phyloP scores from a whole-genome alignment of 2,113 vertebrate genomes.

The Myrmecophaga tridactyla region DNA sequence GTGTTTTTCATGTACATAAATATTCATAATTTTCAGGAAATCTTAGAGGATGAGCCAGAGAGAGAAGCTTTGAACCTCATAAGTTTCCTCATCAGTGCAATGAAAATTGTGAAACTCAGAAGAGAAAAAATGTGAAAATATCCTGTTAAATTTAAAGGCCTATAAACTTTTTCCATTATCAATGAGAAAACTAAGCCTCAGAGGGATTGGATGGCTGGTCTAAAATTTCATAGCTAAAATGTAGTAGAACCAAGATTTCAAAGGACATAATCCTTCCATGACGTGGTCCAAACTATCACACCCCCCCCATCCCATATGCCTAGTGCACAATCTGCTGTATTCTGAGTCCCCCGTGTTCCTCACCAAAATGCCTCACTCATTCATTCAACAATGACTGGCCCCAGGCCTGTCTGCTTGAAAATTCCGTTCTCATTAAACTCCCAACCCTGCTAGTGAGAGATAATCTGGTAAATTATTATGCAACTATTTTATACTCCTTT shows the following conservation, averaged over 20 bases:
- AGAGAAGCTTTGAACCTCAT: not conserved
- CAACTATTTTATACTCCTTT: not conserved
- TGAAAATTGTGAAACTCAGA: not conserved
- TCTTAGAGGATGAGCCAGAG: not conserved
- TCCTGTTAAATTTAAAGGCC: not conserved
- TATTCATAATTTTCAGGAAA: not conserved
- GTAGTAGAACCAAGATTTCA: not conserved
- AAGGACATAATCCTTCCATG: not conserved
- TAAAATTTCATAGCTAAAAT: not conserved
- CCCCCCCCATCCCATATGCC: not conserved
- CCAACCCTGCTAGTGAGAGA: not conserved
- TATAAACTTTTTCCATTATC: not conserved
- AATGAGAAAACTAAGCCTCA: not conserved
- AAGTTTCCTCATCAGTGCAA: not conserved
- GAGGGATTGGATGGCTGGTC: not conserved
- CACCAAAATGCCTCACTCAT: not conserved
- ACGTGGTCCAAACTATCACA: not conserved
- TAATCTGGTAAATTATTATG: not conserved
- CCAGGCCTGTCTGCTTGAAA: not conserved
- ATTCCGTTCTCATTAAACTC: not conserved
- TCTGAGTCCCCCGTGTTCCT: not conserved
- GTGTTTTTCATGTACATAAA: not conserved
- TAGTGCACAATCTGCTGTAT: accelerated
- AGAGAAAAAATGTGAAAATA: not conserved
- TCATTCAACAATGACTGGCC: not conserved